Evolutionary conservation across 2,888 invertebrate genomes (phyloP).

Genomic region (Cybosia mesomella): DNA sequence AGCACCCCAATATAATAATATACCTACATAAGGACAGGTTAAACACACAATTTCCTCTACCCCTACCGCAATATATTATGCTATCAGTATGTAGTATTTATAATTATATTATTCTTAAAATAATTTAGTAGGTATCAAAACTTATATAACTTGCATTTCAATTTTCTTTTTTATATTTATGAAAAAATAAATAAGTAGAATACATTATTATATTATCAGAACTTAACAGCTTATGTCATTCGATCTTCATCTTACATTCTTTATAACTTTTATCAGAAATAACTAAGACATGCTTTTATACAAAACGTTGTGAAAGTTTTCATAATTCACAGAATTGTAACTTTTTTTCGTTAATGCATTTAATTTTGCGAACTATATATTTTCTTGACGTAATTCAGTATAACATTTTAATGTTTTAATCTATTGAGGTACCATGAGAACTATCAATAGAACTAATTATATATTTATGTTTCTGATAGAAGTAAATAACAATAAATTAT

Average conservation of each 20-base stretch:
- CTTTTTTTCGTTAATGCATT: no score
- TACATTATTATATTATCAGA: background rate
- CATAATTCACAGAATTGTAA: no score
- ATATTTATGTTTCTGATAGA: constrained; percentile 12
- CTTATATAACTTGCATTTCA: background rate
- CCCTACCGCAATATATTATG: background rate
- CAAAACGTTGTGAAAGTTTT: no score
- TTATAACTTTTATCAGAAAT: background rate
- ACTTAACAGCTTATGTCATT: constrained; percentile 7
- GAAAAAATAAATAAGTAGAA: no score
- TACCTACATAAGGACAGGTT: no score
- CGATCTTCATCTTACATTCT: background rate
- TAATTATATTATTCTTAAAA: background rate
- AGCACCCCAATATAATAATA: no score
- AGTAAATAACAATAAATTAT: constrained; percentile 8
- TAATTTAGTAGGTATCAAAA: background rate
- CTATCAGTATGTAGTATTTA: constrained; percentile 5
- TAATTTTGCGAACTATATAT: no score
- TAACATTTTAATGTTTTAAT: background rate
- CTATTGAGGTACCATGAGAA: background rate
- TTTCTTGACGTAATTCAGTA: no score
- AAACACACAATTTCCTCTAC: no score
- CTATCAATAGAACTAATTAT: background rate
- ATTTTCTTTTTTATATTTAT: background rate
- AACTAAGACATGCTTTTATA: background rate